Evolutionary conservation across 1,140 invertebrate genomes (phyloP).

Genomic region (Ectropis grisescens): DNA sequence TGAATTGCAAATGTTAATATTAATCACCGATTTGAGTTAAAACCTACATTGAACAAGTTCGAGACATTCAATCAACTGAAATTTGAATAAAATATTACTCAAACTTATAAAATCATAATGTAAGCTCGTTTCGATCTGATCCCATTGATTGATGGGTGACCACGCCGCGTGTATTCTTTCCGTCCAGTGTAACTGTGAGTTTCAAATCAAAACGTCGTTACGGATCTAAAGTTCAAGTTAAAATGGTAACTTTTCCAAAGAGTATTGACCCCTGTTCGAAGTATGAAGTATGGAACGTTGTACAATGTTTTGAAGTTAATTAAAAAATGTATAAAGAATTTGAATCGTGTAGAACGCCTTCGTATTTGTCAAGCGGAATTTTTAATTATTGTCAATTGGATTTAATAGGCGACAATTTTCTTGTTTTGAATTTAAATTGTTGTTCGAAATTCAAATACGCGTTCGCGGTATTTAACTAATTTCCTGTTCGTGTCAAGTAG

Average conservation of each 20-base stretch:
- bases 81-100: slow-evolving; percentile 67
- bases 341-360: slow-evolving; percentile 42
- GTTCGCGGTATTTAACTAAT: slow-evolving; percentile 25
- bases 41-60: slow-evolving; percentile 32
- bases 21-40: slow-evolving; percentile 16
- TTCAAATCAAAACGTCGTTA: slow-evolving; percentile 2
- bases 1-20: slow-evolving; percentile 34
- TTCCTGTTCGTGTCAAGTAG: slow-evolving; percentile 28
- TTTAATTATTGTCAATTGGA: slow-evolving; percentile 33
- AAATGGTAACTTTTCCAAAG: slow-evolving; percentile 34
- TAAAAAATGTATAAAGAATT: slow-evolving; percentile 58
- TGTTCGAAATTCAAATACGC: background rate
- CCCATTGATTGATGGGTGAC: slow-evolving; percentile 68
- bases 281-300: slow-evolving; percentile 27
- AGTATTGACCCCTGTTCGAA: slow-evolving; percentile 48
- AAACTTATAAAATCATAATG: slow-evolving; percentile 63
- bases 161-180: slow-evolving; percentile 30
- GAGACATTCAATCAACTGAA: slow-evolving; percentile 61
- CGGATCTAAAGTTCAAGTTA: slow-evolving; percentile 16
- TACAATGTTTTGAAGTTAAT: slow-evolving; percentile 57
- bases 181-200: slow-evolving; percentile 6
- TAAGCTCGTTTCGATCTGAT: slow-evolving; percentile 62
- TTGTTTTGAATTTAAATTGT: slow-evolving; percentile 4
- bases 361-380: slow-evolving; percentile 32
- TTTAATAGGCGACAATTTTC: slow-evolving; percentile 8